Percentiles rank a stretch among this genome's conserved stretches.
Conservation (phyloP, 2,113 vertebrate species). For the Sorex araneus region DNA sequence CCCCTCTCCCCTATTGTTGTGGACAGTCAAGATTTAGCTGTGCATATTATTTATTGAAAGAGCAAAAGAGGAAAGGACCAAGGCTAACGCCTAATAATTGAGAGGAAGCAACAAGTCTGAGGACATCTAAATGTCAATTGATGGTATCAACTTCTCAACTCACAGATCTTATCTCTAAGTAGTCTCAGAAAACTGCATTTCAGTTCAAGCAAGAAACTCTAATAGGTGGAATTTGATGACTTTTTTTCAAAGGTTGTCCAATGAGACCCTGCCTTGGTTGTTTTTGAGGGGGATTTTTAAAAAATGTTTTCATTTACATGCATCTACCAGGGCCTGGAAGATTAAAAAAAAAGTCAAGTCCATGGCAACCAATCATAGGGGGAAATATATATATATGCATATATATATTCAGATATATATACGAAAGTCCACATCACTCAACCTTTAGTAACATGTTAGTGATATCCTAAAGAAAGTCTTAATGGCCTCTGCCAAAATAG, state of each 20-base stretch:
- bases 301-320: neutral
- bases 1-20: conserved; percentile 28
- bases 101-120: conserved; percentile 69
- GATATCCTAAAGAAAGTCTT: no score
- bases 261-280: neutral
- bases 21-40: conserved; percentile 28
- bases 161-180: conserved; percentile 61
- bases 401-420: no score
- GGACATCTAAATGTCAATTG: conserved; percentile 52
- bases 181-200: conserved; percentile 34
- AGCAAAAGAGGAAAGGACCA: conserved; percentile 69
- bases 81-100: conserved; percentile 55
- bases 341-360: conserved; percentile 31
- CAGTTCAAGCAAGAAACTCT: neutral
- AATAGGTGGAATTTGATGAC: neutral
- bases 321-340: neutral
- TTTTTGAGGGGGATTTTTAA: neutral
- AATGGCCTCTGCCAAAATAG: no score
- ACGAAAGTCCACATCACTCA: no score
- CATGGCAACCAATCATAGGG: neutral
- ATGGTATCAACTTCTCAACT: conserved; percentile 37
- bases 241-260: neutral
- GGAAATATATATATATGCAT: no score
- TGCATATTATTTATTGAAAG: conserved; percentile 73
- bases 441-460: no score